Evolutionary conservation across 2,888 invertebrate species (phyloP).

Genomic region (Cerastis leucographa): DNA sequence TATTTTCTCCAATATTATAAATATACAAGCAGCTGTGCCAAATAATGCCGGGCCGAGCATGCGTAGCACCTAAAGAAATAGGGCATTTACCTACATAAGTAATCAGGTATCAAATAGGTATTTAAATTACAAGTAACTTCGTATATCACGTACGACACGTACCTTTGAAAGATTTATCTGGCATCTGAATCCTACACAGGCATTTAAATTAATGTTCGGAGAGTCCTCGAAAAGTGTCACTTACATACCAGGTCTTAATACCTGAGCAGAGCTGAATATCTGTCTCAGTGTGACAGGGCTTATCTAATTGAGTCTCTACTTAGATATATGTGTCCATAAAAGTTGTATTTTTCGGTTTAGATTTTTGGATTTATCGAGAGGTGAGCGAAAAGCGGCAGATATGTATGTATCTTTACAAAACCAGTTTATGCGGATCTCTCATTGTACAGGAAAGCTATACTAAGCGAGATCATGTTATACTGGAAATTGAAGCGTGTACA

Average conservation of each 20-base stretch:
- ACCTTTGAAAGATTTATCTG: conserved; percentile 30
- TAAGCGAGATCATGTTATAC: no score
- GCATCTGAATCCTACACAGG: conserved; percentile 24
- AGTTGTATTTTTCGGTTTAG: background rate
- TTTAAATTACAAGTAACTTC: conserved; percentile 19
- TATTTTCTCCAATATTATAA: background rate
- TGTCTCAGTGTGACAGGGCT: background rate
- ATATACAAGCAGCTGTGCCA: background rate
- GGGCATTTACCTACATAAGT: background rate
- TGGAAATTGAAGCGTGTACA: no score
- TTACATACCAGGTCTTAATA: conserved; percentile 18
- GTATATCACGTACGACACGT: conserved; percentile 15
- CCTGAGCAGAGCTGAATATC: conserved; percentile 1
- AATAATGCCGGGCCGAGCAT: background rate
- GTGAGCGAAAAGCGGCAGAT: background rate
- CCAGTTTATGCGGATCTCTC: no score
- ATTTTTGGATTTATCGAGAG: background rate
- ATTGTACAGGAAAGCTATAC: no score
- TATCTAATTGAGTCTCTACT: conserved; percentile 14
- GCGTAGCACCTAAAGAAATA: background rate
- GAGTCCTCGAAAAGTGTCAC: conserved; percentile 22
- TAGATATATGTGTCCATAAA: background rate
- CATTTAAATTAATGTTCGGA: conserved; percentile 40
- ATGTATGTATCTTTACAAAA: no score
- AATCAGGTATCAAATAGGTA: background rate